Evolutionary conservation across 2,113 vertebrate species (phyloP), one percentile per base, ranked within the genome.

Genomic region (Apteryx owenii): DNA sequence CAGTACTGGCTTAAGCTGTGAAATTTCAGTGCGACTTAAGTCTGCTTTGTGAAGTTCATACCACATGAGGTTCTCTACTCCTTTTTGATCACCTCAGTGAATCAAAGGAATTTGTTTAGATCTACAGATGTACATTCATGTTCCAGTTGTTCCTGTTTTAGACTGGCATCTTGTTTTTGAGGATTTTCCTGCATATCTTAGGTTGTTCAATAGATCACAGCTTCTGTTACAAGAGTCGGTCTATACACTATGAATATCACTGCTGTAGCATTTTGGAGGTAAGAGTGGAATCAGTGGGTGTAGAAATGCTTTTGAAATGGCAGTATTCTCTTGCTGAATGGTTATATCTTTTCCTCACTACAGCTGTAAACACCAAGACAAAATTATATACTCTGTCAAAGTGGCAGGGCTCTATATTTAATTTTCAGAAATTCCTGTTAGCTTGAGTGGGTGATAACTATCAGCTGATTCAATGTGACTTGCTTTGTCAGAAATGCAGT

Each of bases 401-500:
- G 78, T 40, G 90, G 36, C 71, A 85, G 36, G 36, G 40, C 29
- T 93, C 53, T 87, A 48, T 87, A 53, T 77, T 73, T 88, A 65
- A 73, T 42, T 94, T 93, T 48, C 68, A 93, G 65, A 51, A 85
- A 87, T 87, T 94, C 22, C 33, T 61, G 1, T 87, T 89, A 50
- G 46, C 21, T 1, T 60, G 91, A 77, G 94, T 89, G 75, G 85
- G 95, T 81, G 81, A 50, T 48, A 68, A 40, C 53, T 78, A 66
- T 89, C 85, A 91, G 85, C 91, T 93, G 94, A 93, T 78, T 68
- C 22, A 62, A 6, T 26, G 33, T 80, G 75, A 82, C 70, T 82
- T 68, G 77, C 77, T 95, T 91, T 94, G 71, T 91, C 61, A 92
- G 73, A 91, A 95, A 36, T 58, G 40, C 33, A 81, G 60, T 25